Evolutionary conservation across 2,113 vertebrate genomes (phyloP).

Genomic region (Grantiella picta): DNA sequence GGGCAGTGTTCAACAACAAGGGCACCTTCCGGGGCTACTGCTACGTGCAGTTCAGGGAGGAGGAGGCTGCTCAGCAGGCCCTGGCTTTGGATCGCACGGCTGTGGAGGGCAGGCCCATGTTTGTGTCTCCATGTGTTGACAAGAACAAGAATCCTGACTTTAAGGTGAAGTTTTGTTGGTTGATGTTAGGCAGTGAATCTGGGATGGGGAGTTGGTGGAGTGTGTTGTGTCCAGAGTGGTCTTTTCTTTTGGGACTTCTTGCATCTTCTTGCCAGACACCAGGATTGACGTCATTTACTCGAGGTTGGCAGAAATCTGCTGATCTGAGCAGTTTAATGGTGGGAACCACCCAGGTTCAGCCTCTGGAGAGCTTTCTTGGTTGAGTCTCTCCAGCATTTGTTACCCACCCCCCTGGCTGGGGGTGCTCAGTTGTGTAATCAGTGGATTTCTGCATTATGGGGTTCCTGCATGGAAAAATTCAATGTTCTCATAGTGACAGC

Average conservation of each 20-base stretch:
- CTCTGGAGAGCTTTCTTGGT: not conserved
- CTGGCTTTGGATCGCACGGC: slow-evolving; percentile 83
- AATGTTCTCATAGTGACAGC: not conserved
- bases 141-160: slow-evolving; percentile 95
- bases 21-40: slow-evolving; percentile 90
- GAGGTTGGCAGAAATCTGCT: not conserved
- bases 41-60: slow-evolving; percentile 88
- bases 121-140: slow-evolving; percentile 93
- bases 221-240: not conserved
- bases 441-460: not conserved
- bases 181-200: not conserved
- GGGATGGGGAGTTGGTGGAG: not conserved
- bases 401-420: not conserved
- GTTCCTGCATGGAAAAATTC: not conserved
- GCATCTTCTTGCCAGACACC: accelerated
- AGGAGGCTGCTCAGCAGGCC: slow-evolving; percentile 76
- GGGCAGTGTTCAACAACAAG: slow-evolving; percentile 81
- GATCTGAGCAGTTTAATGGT: not conserved
- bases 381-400: not conserved
- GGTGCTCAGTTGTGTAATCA: not conserved
- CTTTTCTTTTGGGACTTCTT: not conserved
- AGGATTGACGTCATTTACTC: not conserved
- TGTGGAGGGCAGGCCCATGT: slow-evolving; percentile 91
- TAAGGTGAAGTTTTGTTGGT: slow-evolving; percentile 76
- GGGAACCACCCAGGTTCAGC: not conserved